These are phyloP conservation scores for Cacatua alba DNA, from an alignment of 2,113 vertebrate genomes.

Conservation along the genomic window DNA sequence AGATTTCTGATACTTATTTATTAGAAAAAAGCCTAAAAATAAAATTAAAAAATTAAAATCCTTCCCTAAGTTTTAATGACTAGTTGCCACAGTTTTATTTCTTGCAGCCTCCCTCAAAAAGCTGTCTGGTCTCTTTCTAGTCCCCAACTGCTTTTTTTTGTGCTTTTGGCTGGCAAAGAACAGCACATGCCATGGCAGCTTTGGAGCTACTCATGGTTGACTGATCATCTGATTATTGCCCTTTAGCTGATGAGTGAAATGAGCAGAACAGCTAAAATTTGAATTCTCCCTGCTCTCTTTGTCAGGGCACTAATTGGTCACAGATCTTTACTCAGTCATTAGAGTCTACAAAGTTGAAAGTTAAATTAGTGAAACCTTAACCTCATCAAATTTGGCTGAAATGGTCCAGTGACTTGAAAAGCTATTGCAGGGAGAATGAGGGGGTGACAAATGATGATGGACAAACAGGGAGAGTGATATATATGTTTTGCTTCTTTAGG, in stretches of 20 bases:
- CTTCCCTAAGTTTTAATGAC: neutral
- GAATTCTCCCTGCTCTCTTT: neutral
- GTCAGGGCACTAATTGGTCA: neutral
- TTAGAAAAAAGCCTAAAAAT: neutral
- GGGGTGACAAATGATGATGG: neutral
- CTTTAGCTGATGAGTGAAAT: neutral
- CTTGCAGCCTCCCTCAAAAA: neutral
- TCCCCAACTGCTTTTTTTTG: neutral
- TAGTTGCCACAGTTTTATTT: neutral
- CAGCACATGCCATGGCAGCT: neutral
- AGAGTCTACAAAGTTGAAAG: slow-evolving; percentile 5
- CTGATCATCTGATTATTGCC: slow-evolving; percentile 3
- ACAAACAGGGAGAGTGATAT: neutral
- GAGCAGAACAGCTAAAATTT: slow-evolving; percentile 6
- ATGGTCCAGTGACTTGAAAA: neutral
- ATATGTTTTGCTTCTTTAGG: neutral
- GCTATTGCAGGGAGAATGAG: neutral
- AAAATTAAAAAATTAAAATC: neutral
- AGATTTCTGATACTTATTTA: neutral
- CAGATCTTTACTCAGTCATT: neutral
- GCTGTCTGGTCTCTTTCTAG: neutral
- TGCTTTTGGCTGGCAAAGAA: neutral
- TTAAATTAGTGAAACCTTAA: slow-evolving; percentile 16
- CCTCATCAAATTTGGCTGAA: slow-evolving; percentile 25
- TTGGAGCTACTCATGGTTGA: neutral